phyloP scores from a whole-genome alignment of 1,140 invertebrate genomes.

The Aphaenogaster floridana region DNA sequence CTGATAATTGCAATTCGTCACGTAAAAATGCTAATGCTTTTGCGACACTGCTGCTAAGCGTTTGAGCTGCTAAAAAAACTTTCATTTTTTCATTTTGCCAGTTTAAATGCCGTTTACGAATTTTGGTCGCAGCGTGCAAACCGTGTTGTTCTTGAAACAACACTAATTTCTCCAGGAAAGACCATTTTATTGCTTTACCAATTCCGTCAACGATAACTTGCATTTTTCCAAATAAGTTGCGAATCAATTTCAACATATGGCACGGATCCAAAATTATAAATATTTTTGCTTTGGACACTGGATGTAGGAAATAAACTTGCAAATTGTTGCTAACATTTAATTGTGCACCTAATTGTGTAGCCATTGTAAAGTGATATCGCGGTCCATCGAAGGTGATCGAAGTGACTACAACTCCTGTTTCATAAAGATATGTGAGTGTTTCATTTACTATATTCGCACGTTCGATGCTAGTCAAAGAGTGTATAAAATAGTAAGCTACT shows the following conservation, averaged over 20 bases:
- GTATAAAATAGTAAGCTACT: not conserved
- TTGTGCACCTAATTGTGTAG: not conserved
- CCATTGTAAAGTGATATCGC: not conserved
- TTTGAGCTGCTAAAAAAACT: not conserved
- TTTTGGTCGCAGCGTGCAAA: not conserved
- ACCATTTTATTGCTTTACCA: not conserved
- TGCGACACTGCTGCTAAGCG: not conserved
- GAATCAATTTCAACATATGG: not conserved
- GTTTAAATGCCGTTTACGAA: not conserved
- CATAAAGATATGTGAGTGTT: not conserved
- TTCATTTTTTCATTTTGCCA: conserved; percentile 7
- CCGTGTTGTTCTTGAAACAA: not conserved
- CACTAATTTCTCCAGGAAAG: not conserved
- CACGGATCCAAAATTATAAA: not conserved
- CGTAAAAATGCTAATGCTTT: conserved; percentile 8
- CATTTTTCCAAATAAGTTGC: not conserved
- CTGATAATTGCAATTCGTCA: not conserved
- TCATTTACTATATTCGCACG: not conserved
- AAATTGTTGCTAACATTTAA: not conserved
- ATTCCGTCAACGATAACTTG: not conserved
- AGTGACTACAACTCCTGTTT: not conserved
- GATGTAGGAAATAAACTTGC: not conserved
- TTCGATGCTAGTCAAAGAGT: not conserved
- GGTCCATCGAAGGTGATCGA: not conserved
- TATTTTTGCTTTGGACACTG: not conserved